Evolutionary conservation across 2,888 invertebrate species (phyloP).

Genomic region (Epistrophe grossulariae): DNA sequence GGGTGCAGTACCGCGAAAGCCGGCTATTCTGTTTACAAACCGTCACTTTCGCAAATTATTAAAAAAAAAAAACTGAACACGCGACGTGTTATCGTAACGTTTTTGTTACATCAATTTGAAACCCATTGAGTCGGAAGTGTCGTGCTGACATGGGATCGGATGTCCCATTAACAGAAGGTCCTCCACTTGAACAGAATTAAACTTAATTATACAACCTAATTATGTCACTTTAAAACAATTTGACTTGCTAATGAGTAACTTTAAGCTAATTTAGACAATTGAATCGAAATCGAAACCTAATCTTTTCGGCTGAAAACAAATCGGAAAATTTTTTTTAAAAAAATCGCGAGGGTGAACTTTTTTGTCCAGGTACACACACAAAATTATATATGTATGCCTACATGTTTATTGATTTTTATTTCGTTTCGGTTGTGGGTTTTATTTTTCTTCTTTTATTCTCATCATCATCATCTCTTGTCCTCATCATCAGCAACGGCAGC

Average conservation of each 20-base stretch:
- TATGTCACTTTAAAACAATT: slow-evolving; percentile 60
- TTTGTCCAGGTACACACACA: slow-evolving; percentile 73
- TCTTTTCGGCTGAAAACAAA: slow-evolving; percentile 9
- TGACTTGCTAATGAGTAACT: slow-evolving; percentile 54
- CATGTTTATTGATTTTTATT: slow-evolving; percentile 76
- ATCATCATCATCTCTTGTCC: slow-evolving; percentile 71
- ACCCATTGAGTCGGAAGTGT: slow-evolving; percentile 44
- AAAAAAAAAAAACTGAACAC: slow-evolving; percentile 31
- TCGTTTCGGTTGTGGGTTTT: slow-evolving; percentile 75
- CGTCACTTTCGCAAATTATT: slow-evolving; percentile 32
- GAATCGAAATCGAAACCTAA: slow-evolving; percentile 45
- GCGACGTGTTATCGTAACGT: slow-evolving; percentile 60
- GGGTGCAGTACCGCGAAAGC: slow-evolving; percentile 20
- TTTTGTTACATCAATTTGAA: slow-evolving; percentile 43
- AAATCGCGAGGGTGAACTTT: slow-evolving; percentile 66
- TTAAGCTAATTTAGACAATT: slow-evolving; percentile 6
- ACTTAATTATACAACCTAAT: slow-evolving; percentile 62
- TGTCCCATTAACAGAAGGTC: slow-evolving; percentile 25
- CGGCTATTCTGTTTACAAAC: slow-evolving; percentile 68
- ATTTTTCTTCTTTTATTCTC: slow-evolving; percentile 71
- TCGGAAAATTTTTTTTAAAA: background rate
- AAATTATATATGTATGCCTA: slow-evolving; percentile 75
- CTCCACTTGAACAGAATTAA: slow-evolving; percentile 21
- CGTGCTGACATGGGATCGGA: slow-evolving; percentile 59
- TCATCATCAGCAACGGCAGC: slow-evolving; percentile 45